Conservation (phyloP, 1,140 invertebrate species). For the Mizuhopecten yessoensis region DNA sequence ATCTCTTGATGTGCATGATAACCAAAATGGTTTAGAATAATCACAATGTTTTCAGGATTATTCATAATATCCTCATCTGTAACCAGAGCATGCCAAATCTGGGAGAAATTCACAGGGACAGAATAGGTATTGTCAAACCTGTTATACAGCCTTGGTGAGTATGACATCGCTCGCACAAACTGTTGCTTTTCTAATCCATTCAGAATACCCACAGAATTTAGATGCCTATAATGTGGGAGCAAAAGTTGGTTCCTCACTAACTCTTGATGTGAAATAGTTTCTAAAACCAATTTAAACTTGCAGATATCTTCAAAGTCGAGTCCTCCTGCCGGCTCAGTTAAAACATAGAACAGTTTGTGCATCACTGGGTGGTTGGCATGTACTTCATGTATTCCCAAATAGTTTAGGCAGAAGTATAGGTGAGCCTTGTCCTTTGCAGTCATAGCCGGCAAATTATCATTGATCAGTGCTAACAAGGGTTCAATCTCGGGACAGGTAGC, state of each 20-base stretch:
- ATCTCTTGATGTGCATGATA: neutral
- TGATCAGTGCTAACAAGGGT: neutral
- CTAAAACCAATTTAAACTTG: neutral
- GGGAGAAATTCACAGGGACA: neutral
- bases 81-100: slow-evolving; percentile 14
- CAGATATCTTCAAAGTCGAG: neutral
- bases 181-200: neutral
- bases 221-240: neutral
- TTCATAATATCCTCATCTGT: neutral
- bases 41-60: neutral
- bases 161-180: neutral
- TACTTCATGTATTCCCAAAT: neutral
- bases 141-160: no score
- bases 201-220: neutral
- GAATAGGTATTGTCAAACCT: neutral
- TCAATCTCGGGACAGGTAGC: neutral
- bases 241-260: neutral
- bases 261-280: neutral
- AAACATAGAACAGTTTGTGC: neutral
- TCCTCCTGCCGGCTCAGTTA: neutral
- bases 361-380: slow-evolving; percentile 10
- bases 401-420: neutral
- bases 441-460: neutral
- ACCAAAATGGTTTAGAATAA: neutral
- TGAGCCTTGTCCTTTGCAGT: neutral